A percentile compares a stretch with the other conserved stretches of the same genome.
phyloP scores from a whole-genome alignment of 2,113 vertebrate genomes.

The Prunella himalayana region DNA sequence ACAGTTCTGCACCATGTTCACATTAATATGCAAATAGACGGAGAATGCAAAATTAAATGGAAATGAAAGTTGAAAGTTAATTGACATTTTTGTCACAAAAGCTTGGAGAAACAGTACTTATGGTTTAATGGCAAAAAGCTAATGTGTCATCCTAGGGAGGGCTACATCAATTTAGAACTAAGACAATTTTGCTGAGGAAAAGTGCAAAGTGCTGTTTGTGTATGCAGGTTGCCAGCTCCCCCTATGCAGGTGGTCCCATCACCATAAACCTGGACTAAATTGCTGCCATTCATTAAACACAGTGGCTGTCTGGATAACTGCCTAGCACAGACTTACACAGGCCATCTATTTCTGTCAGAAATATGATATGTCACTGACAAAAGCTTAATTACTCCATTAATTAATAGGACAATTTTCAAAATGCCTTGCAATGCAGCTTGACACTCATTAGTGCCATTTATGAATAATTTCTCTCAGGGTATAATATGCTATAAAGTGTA shows the following conservation, averaged over 20 bases:
- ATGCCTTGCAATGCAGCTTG: constrained; percentile 82
- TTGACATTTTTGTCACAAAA: constrained; percentile 78
- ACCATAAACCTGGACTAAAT: constrained; percentile 88
- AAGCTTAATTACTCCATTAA: constrained; percentile 99
- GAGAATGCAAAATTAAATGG: constrained; percentile 72
- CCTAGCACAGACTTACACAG: constrained; percentile 79
- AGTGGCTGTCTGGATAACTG: constrained; percentile 76
- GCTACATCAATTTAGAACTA: constrained; percentile 65
- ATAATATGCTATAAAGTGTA: constrained; percentile 62
- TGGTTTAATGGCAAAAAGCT: constrained; percentile 71
- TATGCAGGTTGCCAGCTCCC: constrained; percentile 70
- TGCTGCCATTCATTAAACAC: constrained; percentile 92
- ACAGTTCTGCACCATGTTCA: constrained; percentile 62
- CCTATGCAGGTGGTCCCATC: constrained; percentile 89
- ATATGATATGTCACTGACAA: constrained; percentile 96
- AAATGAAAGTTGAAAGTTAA: constrained; percentile 74
- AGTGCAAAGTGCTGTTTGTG: constrained; percentile 57
- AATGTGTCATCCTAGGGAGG: constrained; percentile 66
- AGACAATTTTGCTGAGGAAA: constrained; percentile 51
- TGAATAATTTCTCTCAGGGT: constrained; percentile 80
- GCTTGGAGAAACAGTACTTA: constrained; percentile 64
- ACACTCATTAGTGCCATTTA: constrained; percentile 86
- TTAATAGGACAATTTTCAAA: constrained; percentile 96
- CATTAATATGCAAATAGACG: constrained; percentile 75
- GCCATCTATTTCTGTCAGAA: constrained; percentile 94